Percentiles rank a stretch among this genome's conserved stretches.
Conservation (phyloP, 1,140 invertebrate species). For the Battus philenor region DNA sequence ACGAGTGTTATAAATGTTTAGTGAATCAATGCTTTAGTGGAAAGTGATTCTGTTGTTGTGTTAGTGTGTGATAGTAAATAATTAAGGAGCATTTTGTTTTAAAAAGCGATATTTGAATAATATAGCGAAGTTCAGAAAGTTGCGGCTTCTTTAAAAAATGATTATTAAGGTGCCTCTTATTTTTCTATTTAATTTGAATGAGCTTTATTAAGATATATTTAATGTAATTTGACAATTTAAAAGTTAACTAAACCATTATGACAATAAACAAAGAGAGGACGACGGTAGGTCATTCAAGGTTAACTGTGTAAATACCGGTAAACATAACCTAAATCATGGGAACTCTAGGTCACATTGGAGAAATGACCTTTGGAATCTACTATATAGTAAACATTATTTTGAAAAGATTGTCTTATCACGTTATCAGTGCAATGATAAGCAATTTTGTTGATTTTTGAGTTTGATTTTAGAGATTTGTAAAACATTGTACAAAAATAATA, state of each 20-base stretch:
- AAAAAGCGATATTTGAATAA: conserved; percentile 1
- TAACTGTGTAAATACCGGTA: conserved; percentile 54
- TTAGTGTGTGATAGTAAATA: conserved; percentile 19
- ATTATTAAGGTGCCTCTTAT: neutral
- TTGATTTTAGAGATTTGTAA: too few relatives aligned
- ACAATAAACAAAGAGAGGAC: conserved; percentile 13
- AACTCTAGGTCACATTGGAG: conserved; percentile 55
- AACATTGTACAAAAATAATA: too few relatives aligned
- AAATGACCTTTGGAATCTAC: conserved; percentile 52
- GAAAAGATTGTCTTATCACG: too few relatives aligned
- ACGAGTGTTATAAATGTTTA: conserved; percentile 29
- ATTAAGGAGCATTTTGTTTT: conserved; percentile 21
- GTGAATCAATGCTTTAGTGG: conserved; percentile 26
- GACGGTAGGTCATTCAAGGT: conserved; percentile 70
- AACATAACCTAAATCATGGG: conserved; percentile 55
- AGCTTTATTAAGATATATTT: conserved; percentile 9
- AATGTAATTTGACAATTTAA: too few relatives aligned
- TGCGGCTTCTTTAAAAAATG: conserved; percentile 12
- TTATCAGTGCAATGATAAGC: too few relatives aligned
- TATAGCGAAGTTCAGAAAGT: conserved; percentile 17
- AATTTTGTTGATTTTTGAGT: too few relatives aligned
- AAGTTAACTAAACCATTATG: too few relatives aligned
- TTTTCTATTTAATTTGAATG: neutral
- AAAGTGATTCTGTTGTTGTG: conserved; percentile 31
- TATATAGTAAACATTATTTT: conserved; percentile 2